A percentile compares a stretch with the other conserved stretches of the same genome.
phyloP scores from a whole-genome alignment of 2,113 vertebrate species.

The Thalassoma bifasciatum region DNA sequence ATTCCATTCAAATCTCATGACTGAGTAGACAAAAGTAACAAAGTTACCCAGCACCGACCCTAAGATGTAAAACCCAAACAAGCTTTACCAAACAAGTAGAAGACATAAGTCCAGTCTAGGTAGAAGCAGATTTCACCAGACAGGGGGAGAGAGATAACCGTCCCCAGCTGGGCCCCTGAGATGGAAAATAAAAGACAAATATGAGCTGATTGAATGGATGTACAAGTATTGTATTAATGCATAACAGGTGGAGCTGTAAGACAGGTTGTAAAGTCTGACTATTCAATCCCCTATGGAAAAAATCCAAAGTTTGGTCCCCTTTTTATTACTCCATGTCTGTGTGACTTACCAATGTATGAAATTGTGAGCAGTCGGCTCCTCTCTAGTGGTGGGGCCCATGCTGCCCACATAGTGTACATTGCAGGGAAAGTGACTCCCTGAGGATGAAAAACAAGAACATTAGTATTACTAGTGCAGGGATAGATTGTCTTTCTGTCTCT shows the following conservation, averaged over 20 bases:
- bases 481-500: neutral
- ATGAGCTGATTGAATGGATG: neutral
- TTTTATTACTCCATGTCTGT: no score
- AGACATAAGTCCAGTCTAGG: constrained; percentile 94
- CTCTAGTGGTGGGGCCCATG: constrained; percentile 96
- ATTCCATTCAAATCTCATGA: neutral
- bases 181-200: constrained; percentile 14
- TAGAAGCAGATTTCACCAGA: constrained; percentile 97
- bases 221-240: no score
- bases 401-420: constrained; percentile 98
- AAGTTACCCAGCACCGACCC: neutral
- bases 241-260: no score
- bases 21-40: neutral
- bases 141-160: constrained; percentile 92
- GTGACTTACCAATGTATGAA: constrained; percentile 91
- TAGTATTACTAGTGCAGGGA: neutral
- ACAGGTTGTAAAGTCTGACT: no score
- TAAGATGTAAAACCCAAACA: no score
- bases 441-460: constrained; percentile 47
- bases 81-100: constrained; percentile 95
- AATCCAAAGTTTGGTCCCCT: no score
- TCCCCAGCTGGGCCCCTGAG: constrained; percentile 95
- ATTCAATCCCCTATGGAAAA: no score
- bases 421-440: constrained; percentile 97
- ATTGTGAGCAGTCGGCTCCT: constrained; percentile 95